These are phyloP conservation scores for Andrena marginata DNA, from an alignment of 2,888 invertebrate genomes.

Conservation along the genomic window DNA sequence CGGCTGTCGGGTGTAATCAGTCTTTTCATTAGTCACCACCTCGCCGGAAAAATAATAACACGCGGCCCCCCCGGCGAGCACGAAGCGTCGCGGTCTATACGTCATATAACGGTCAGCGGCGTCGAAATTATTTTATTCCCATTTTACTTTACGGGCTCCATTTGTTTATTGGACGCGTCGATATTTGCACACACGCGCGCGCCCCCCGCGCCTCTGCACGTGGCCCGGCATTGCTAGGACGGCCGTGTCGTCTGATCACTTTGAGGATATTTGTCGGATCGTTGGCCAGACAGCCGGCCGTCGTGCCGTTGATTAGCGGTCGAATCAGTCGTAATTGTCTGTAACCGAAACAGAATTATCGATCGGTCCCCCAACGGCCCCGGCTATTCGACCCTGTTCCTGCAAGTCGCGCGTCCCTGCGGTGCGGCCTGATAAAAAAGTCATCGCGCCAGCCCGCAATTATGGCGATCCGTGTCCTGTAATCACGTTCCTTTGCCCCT, in stretches of 20 bases:
- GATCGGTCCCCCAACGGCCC: slow-evolving; percentile 65
- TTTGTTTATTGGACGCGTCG: slow-evolving; percentile 49
- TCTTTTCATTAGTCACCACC: slow-evolving; percentile 15
- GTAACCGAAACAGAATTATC: slow-evolving; percentile 80
- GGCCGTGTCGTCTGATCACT: slow-evolving; percentile 61
- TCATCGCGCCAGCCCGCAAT: slow-evolving; percentile 44
- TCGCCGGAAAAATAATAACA: slow-evolving; percentile 19
- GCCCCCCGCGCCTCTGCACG: not conserved
- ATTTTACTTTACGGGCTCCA: slow-evolving; percentile 33
- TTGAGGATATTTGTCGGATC: slow-evolving; percentile 72
- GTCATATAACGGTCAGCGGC: slow-evolving; percentile 15
- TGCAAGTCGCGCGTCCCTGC: slow-evolving; percentile 58
- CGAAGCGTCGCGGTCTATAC: slow-evolving; percentile 2
- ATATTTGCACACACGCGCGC: slow-evolving; percentile 21
- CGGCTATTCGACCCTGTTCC: slow-evolving; percentile 23
- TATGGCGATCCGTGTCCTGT: slow-evolving; percentile 23
- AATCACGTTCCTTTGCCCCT: slow-evolving; percentile 7
- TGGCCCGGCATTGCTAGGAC: not conserved
- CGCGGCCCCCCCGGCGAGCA: not conserved
- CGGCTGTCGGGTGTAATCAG: slow-evolving; percentile 1
- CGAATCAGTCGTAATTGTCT: slow-evolving; percentile 79
- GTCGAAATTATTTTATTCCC: slow-evolving; percentile 35
- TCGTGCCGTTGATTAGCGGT: slow-evolving; percentile 80
- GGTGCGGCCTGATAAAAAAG: slow-evolving; percentile 64
- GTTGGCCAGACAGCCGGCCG: slow-evolving; percentile 64